Evolutionary conservation across 1,140 invertebrate species (phyloP).

Genomic region (Rhysida immarginata): DNA sequence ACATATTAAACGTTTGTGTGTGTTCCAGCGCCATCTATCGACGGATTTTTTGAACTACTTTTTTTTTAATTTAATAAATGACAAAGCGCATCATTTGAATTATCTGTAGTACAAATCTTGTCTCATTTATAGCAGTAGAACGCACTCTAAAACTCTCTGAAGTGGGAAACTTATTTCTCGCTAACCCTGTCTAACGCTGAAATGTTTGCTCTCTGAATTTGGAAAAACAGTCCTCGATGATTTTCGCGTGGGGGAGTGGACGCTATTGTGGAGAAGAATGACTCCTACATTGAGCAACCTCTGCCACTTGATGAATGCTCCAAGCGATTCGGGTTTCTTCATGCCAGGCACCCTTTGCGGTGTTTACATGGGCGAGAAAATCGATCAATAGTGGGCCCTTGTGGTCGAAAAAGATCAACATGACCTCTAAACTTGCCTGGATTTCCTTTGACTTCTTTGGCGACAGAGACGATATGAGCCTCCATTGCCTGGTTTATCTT

Average conservation of each 20-base stretch:
- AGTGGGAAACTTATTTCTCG: no score
- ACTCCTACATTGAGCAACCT: neutral
- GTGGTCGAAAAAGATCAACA: neutral
- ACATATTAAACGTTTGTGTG: no score
- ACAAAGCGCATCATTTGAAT: no score
- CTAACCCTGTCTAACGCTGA: neutral
- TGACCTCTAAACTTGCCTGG: neutral
- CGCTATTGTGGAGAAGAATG: neutral
- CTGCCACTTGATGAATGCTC: neutral
- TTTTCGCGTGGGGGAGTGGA: neutral
- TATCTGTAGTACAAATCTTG: no score
- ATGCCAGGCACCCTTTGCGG: neutral
- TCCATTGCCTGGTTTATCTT: neutral
- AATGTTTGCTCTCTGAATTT: neutral
- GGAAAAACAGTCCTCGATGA: neutral
- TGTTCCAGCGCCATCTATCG: no score
- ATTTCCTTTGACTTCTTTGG: neutral
- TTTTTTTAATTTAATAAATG: no score
- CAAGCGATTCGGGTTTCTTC: neutral
- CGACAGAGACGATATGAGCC: conserved; percentile 11
- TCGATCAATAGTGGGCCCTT: neutral
- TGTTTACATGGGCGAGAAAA: neutral
- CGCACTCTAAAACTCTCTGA: no score
- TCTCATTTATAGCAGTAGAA: no score
- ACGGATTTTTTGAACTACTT: no score